Base-by-base conservation (phyloP, 1,140 invertebrate species). In the Eumeta japonica region DNA sequence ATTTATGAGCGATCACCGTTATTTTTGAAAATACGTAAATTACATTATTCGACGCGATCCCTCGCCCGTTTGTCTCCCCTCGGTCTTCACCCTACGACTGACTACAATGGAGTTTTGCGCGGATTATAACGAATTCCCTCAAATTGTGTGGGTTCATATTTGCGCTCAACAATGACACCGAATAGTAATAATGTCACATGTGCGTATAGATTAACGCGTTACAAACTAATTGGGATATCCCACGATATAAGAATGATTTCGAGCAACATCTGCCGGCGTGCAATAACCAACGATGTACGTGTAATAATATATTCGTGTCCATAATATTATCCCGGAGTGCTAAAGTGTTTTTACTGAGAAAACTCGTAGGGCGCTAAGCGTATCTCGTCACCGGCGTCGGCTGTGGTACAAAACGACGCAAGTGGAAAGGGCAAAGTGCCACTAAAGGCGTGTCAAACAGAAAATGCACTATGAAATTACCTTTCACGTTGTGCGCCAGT, bases 161-260 rank as follows among this genome's bases (percentile, higher is more conserved):
- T 62, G 50, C 47, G 50, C 50, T 43, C 45, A 62, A 74, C 63
- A 73, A 74, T 74, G 64, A 63, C 63, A 66, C 57, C 62, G 64
- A 68, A 63, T 74, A 68, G 56, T 62, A 58, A 71, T 65, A 65
- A 61, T 70, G 63, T 71, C 67, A 51, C 65, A 70, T 74, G 70
- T 68, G 64, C 55, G 54, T 56, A 52, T 47, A 58, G 59, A 61
- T 63, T 59, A 59, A 50, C 53, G 59, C 62, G 53, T 68, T 74
- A 59, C 59, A 59, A 64, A 74, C 70, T 74, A 74, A 72, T 74
- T 72, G 67, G 49, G 48, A 68, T 66, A 64, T 70, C 72, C 61
- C 58, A 62, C 70, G 68, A 70, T 58, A 46, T 46, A 38, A 50
- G 46, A 44, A 61, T 71, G 62, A 60, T 64, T 58, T 45, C 52